A percentile compares a stretch with the other conserved stretches of the same genome.
Evolutionary conservation across 1,140 invertebrate genomes (phyloP).

Genomic region (Leptoteleia sp.): DNA sequence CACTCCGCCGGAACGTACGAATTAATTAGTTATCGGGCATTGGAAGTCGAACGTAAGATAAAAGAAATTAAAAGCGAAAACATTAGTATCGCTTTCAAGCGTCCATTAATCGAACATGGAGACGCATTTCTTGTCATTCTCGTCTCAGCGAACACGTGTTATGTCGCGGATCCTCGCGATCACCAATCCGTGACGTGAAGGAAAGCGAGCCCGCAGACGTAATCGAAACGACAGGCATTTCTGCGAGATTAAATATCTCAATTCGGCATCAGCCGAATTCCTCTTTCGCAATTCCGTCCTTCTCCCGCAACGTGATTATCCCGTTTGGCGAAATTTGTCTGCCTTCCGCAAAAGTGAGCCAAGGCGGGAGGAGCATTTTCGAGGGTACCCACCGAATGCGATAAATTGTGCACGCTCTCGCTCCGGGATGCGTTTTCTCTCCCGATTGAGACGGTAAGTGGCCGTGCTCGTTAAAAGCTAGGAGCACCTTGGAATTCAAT

Average conservation of each 20-base stretch:
- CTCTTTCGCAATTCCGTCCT: constrained; percentile 1
- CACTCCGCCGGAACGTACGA: no score
- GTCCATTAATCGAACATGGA: constrained; percentile 47
- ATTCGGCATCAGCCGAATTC: constrained; percentile 44
- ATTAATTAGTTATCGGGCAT: background rate
- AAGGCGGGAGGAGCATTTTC: background rate
- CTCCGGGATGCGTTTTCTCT: constrained; percentile 1
- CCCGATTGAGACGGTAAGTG: constrained; percentile 3
- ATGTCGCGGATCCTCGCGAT: constrained; percentile 51
- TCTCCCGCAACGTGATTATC: constrained; percentile 6
- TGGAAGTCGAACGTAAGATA: background rate
- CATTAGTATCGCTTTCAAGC: constrained; percentile 46
- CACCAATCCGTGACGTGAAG: constrained; percentile 31
- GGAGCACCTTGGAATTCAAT: background rate
- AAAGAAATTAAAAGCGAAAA: constrained; percentile 14
- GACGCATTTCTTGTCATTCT: constrained; percentile 55
- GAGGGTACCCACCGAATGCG: background rate
- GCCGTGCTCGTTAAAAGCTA: background rate
- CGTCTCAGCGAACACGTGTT: constrained; percentile 57
- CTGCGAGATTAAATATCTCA: constrained; percentile 62
- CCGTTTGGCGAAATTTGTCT: constrained; percentile 11
- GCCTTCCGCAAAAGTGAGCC: constrained; percentile 5
- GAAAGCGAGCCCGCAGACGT: constrained; percentile 45
- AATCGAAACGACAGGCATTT: constrained; percentile 62
- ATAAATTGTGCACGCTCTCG: background rate